Conservation (phyloP, 1,140 invertebrate genomes). For the Heliconius eleuchia region DNA sequence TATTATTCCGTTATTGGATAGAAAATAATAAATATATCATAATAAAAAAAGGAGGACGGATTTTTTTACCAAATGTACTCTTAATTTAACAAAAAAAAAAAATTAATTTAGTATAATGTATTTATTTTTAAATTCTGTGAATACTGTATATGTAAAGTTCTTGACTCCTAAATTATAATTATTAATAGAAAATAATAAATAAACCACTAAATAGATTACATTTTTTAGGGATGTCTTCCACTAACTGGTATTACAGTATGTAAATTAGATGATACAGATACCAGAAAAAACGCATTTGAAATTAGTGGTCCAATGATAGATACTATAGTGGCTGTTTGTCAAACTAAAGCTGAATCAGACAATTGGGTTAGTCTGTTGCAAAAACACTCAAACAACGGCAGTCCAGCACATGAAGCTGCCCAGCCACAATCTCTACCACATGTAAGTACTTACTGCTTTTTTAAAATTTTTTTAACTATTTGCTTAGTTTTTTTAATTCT, state of each 20-base stretch:
- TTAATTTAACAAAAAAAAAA: too few species aligned
- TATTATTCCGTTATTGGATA: too few species aligned
- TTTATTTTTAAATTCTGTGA: too few species aligned
- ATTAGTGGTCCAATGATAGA: slow-evolving; percentile 96
- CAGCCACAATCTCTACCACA: slow-evolving; percentile 78
- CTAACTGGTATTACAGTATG: slow-evolving; percentile 91
- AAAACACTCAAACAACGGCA: slow-evolving; percentile 82
- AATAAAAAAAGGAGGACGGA: too few species aligned
- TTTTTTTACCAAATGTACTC: too few species aligned
- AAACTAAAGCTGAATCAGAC: slow-evolving; percentile 90
- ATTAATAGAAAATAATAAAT: background rate
- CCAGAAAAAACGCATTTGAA: slow-evolving; percentile 94
- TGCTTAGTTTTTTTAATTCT: background rate
- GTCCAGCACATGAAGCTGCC: slow-evolving; percentile 64
- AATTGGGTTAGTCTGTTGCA: slow-evolving; percentile 93
- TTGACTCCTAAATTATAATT: too few species aligned
- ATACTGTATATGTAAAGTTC: too few species aligned
- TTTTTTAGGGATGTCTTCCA: slow-evolving; percentile 91
- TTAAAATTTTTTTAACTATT: background rate
- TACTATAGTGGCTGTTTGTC: slow-evolving; percentile 92
- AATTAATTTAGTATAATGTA: too few species aligned
- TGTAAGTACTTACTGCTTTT: slow-evolving; percentile 57
- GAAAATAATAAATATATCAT: too few species aligned
- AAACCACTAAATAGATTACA: background rate
- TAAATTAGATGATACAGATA: slow-evolving; percentile 89